Evolutionary conservation across 1,140 invertebrate genomes (phyloP).

Genomic region (Helicoverpa zea): DNA sequence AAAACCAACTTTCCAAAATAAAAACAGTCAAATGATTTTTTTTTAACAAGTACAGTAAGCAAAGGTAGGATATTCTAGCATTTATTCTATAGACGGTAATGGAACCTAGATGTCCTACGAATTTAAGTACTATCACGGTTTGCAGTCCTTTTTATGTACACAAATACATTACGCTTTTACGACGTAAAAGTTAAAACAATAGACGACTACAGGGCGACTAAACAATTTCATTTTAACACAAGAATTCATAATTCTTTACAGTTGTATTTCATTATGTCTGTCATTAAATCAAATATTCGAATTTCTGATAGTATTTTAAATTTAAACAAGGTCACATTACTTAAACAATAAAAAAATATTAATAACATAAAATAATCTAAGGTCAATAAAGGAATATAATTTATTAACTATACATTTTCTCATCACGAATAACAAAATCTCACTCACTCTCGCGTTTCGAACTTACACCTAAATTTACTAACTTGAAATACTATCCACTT

Average conservation of each 20-base stretch:
- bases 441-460: constrained; percentile 59
- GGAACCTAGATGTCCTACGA: constrained; percentile 47
- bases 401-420: constrained; percentile 76
- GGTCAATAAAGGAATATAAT: constrained; percentile 75
- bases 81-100: constrained; percentile 52
- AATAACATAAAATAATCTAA: constrained; percentile 63
- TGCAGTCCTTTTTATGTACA: constrained; percentile 73
- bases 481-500: constrained; percentile 55
- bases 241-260: constrained; percentile 48
- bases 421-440: constrained; percentile 69
- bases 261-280: constrained; percentile 3
- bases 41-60: constrained; percentile 49
- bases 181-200: constrained; percentile 42
- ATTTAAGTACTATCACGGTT: constrained; percentile 80
- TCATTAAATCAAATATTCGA: constrained; percentile 31
- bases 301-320: constrained; percentile 25
- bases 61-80: constrained; percentile 55
- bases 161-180: constrained; percentile 48
- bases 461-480: constrained; percentile 59
- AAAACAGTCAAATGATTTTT: constrained; percentile 48
- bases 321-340: constrained; percentile 52
- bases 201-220: constrained; percentile 39
- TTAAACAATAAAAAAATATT: constrained; percentile 57
- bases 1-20: constrained; percentile 39
- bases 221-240: constrained; percentile 51